Conservation (phyloP, 2,888 invertebrate genomes). For the Eilema sororculum region DNA sequence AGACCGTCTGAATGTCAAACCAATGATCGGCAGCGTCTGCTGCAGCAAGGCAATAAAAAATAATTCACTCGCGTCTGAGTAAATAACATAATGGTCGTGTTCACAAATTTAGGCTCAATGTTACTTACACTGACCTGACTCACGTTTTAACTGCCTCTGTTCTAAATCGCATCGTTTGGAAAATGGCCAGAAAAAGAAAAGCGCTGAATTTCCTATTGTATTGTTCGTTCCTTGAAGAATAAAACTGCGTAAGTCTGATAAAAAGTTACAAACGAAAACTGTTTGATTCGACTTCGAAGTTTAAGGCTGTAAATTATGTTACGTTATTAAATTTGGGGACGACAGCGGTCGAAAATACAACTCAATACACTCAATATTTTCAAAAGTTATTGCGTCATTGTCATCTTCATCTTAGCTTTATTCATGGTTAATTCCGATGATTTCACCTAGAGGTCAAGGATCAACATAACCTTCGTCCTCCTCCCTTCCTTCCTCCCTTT, state of each 20-base stretch:
- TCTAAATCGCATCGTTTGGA: constrained; percentile 53
- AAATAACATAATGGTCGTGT: constrained; percentile 77
- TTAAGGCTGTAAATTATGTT: neutral
- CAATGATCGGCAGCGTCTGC: constrained; percentile 82
- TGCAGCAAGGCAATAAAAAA: constrained; percentile 83
- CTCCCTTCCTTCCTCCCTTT: neutral
- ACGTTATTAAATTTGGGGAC: neutral
- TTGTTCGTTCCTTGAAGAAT: constrained; percentile 34
- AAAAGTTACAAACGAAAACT: constrained; percentile 34
- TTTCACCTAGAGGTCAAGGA: neutral
- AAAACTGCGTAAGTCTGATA: constrained; percentile 23
- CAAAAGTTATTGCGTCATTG: constrained; percentile 28
- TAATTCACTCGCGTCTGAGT: constrained; percentile 83
- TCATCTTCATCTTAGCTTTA: neutral
- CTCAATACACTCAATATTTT: neutral
- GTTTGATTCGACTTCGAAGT: constrained; percentile 6
- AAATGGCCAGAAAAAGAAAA: constrained; percentile 49
- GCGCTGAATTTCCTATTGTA: constrained; percentile 39
- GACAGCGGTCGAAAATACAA: neutral
- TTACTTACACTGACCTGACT: constrained; percentile 49
- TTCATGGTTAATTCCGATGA: neutral
- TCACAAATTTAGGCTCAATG: constrained; percentile 58
- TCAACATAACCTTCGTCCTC: neutral
- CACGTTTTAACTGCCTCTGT: constrained; percentile 37
- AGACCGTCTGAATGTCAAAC: constrained; percentile 86